Conservation (phyloP, 1,140 invertebrate genomes). For the Drosophila varians region DNA sequence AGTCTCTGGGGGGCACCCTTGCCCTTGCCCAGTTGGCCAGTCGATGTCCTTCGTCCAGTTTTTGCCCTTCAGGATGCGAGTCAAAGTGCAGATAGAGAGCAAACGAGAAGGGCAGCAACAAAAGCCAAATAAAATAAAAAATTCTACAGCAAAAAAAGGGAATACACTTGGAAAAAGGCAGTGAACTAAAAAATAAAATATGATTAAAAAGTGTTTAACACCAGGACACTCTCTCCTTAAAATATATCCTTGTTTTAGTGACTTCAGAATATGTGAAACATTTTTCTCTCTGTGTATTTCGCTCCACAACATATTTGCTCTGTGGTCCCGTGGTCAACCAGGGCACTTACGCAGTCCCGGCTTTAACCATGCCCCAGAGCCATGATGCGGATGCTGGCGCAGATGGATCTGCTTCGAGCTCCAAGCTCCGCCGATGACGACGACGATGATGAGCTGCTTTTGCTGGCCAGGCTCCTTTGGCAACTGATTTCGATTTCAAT, state of each 20-base stretch:
- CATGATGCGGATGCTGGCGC: constrained; percentile 35
- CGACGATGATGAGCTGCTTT: constrained; percentile 47
- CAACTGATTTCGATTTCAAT: constrained; percentile 82
- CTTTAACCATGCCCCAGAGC: constrained; percentile 48
- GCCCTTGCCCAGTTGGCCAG: constrained; percentile 6
- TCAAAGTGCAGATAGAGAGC: constrained; percentile 54
- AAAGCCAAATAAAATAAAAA: constrained; percentile 6
- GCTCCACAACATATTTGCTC: constrained; percentile 53
- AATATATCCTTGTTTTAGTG: not conserved
- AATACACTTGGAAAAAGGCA: not conserved
- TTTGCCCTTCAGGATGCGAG: constrained; percentile 55
- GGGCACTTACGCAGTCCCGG: constrained; percentile 67
- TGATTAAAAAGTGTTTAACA: too few species aligned
- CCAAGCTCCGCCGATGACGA: constrained; percentile 15
- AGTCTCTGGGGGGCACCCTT: constrained; percentile 52
- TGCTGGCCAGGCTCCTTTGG: constrained; percentile 31
- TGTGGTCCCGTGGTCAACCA: constrained; percentile 69
- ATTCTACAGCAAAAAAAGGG: constrained; percentile 2
- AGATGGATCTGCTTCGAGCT: constrained; percentile 14
- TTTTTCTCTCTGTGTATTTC: not conserved
- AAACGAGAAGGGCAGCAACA: not conserved
- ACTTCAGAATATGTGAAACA: too few species aligned
- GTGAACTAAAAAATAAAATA: not conserved
- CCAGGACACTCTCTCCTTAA: too few species aligned
- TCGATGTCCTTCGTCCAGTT: constrained; percentile 45